These are phyloP conservation scores for Cyanoramphus novaezelandiae DNA, from an alignment of 2,113 vertebrate species.

Conservation along the genomic window DNA sequence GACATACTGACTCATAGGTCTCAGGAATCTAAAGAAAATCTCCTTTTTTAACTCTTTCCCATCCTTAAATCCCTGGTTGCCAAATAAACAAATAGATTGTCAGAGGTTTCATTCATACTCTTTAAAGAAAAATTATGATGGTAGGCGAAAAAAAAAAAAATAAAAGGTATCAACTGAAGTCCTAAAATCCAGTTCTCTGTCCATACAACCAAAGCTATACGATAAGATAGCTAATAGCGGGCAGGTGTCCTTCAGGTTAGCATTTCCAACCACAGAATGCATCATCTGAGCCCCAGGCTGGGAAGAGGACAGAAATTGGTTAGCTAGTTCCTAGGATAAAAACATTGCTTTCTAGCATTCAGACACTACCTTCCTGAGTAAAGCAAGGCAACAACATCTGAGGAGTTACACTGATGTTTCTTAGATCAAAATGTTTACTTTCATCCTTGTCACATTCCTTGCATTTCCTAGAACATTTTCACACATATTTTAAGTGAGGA, in stretches of 20 bases:
- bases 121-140: not conserved
- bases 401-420: not conserved
- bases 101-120: not conserved
- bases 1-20: not conserved
- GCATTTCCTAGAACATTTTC: not conserved
- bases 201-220: not conserved
- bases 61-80: not conserved
- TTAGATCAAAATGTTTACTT: not conserved
- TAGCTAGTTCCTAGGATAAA: not conserved
- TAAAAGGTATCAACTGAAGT: not conserved
- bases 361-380: not conserved
- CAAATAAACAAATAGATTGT: not conserved
- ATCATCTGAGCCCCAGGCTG: not conserved
- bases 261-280: not conserved
- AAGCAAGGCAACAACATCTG: not conserved
- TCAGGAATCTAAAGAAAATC: conserved; percentile 3
- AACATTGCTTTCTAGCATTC: not conserved
- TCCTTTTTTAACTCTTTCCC: not conserved
- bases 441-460: not conserved
- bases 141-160: not conserved
- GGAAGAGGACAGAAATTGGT: not conserved
- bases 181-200: not conserved
- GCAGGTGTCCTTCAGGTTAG: not conserved
- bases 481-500: not conserved
- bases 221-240: not conserved